Percentiles rank a stretch among this genome's conserved stretches.
These are phyloP conservation scores for Orientallactaga sibirica DNA, from an alignment of 2,797 vertebrate genomes.

Conservation along the genomic window DNA sequence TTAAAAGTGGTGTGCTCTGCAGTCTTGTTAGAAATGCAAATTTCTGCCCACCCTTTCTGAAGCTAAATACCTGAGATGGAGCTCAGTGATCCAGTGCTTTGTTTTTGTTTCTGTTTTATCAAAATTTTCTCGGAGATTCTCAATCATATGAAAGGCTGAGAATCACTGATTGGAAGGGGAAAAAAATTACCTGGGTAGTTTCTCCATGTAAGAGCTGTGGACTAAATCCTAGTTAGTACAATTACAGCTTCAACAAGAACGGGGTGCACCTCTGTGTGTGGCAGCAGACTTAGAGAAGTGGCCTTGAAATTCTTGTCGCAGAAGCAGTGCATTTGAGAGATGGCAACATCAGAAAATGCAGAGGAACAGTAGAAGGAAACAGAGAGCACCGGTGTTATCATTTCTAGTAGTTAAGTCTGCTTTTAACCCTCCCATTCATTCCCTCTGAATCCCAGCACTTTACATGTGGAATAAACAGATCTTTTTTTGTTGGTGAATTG, in stretches of 20 bases:
- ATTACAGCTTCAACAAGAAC: not conserved
- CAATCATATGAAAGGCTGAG: slow-evolving; percentile 17
- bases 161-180: not conserved
- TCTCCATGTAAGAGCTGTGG: not conserved
- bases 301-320: slow-evolving; percentile 9
- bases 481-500: not conserved
- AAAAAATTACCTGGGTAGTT: not conserved
- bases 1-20: slow-evolving; percentile 1
- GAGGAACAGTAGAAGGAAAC: not conserved
- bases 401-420: not conserved
- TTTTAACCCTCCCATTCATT: not conserved
- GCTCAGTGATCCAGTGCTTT: not conserved
- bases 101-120: slow-evolving; percentile 21
- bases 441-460: not conserved
- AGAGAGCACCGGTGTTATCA: not conserved
- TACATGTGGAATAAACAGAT: not conserved
- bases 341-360: not conserved
- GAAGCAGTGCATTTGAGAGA: not conserved
- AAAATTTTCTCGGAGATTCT: slow-evolving; percentile 17
- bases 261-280: not conserved
- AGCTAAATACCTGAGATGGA: not conserved
- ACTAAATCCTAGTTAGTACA: not conserved
- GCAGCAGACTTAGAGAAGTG: not conserved
- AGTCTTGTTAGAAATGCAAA: slow-evolving; percentile 25
- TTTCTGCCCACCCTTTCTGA: not conserved